Percentiles rank a stretch among this genome's conserved stretches.
These are phyloP conservation scores for Octomys mimax DNA, from an alignment of 2,797 vertebrate species.

Conservation along the genomic window DNA sequence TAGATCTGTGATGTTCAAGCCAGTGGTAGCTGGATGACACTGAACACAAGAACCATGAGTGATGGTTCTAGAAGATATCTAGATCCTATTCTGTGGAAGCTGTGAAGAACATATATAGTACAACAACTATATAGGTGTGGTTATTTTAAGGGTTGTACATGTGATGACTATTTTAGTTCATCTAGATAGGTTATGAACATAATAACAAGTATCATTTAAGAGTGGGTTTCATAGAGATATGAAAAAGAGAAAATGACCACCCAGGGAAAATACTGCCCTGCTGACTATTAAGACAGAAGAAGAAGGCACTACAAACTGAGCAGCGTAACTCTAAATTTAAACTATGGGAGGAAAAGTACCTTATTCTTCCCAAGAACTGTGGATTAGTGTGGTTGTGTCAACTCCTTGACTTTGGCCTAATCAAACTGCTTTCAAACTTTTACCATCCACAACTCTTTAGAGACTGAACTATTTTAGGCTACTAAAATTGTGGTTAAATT, in stretches of 20 bases:
- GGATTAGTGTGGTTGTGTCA: neutral
- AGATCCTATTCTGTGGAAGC: neutral
- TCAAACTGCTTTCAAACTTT: neutral
- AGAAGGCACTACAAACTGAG: neutral
- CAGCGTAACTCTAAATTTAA: rapidly evolving
- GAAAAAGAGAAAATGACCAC: neutral
- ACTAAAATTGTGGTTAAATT: neutral
- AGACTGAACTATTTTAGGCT: neutral
- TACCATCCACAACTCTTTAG: neutral
- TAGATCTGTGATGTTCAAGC: neutral
- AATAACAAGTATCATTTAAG: neutral
- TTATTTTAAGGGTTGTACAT: neutral
- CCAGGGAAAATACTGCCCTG: neutral
- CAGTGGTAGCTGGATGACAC: neutral
- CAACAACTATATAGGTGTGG: neutral
- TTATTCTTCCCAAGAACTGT: neutral
- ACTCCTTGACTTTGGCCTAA: neutral
- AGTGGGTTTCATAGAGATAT: neutral
- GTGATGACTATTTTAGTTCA: neutral
- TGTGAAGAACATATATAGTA: neutral
- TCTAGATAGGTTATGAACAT: neutral
- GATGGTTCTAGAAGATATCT: neutral
- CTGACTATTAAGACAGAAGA: neutral
- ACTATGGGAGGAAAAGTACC: neutral
- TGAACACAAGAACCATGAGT: neutral